Evolutionary conservation across 2,113 vertebrate genomes (phyloP).

Genomic region (Ivindomyrus marchei): DNA sequence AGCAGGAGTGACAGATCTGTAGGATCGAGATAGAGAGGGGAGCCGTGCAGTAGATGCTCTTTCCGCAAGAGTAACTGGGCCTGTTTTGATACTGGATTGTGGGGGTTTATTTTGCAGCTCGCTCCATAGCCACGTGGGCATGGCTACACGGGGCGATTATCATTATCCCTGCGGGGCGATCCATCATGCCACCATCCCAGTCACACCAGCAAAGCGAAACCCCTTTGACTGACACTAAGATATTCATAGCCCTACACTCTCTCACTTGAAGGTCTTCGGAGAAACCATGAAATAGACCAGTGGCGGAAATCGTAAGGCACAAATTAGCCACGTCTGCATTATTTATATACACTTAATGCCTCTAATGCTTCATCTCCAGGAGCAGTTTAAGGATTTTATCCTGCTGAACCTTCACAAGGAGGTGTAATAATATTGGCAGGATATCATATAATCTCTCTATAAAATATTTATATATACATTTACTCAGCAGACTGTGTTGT

Average conservation of each 20-base stretch:
- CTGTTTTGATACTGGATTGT: slow-evolving; percentile 23
- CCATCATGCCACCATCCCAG: slow-evolving; percentile 26
- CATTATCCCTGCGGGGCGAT: slow-evolving; percentile 20
- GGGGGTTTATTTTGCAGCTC: slow-evolving; percentile 27
- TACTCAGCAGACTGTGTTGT: neutral
- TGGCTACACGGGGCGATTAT: slow-evolving; percentile 10
- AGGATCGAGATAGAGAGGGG: neutral
- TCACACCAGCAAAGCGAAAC: slow-evolving; percentile 14
- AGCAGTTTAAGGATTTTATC: neutral
- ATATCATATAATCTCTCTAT: neutral
- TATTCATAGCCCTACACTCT: slow-evolving; percentile 10
- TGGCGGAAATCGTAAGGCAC: neutral
- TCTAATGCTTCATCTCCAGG: neutral
- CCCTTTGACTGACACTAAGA: slow-evolving; percentile 25
- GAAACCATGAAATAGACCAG: neutral
- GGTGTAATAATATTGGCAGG: neutral
- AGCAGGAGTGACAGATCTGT: neutral
- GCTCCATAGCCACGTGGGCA: neutral
- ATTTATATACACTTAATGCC: neutral
- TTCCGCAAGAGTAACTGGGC: slow-evolving; percentile 20
- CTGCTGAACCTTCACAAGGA: neutral
- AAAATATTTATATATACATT: neutral
- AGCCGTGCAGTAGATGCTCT: neutral
- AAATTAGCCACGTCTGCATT: neutral
- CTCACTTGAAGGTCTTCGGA: neutral